Evolutionary conservation across 2,797 vertebrate genomes (phyloP), one percentile per base, ranked within the genome.

Genomic region (Sciurus carolinensis): DNA sequence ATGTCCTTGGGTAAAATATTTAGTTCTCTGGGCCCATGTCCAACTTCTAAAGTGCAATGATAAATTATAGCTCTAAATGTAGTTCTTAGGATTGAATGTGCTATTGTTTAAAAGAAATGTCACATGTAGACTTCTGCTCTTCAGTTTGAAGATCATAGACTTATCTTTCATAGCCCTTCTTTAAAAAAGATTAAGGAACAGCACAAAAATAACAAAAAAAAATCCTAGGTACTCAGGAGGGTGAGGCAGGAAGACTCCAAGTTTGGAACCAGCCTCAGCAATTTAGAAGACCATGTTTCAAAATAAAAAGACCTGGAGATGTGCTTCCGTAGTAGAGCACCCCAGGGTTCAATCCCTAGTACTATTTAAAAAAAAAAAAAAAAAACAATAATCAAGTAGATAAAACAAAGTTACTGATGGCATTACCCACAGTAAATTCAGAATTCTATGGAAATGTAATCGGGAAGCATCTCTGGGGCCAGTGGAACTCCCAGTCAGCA

Each of bases 1-100:
- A 3, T 28, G 33, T 33, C 28, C 28, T 93, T 80, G 30, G 9
- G 17, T 28, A 92, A 95, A 90, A 83, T 73, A 90, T 59, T 59
- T 75, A 79, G 42, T 36, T 73, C 80, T 94, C 86, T 52, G 18
- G 36, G 17, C 17, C 30, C 36, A 47, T 79, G 54, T 90, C 24
- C 50, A 86, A 22, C 6, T 95, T 96, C 72, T 71, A 79, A 87
- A 66, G 42, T 77, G 50, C 81, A 39, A 71, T 89, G n/a, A 83
- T 87, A 75, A 88, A 30, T 85, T 69, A 15, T 11, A 93, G 62
- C 44, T 57, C 52, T 86, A 54, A 44, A 62, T 84, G 20, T 33
- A 92, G 69, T 79, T 44, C 36, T 85, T 10, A 83, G 73, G 50
- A 69, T 59, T 76, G 64, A 20, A 18, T 72, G 69, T 75, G 18